These are phyloP conservation scores for Lysandra bellargus DNA, from an alignment of 2,888 invertebrate species.

Conservation along the genomic window DNA sequence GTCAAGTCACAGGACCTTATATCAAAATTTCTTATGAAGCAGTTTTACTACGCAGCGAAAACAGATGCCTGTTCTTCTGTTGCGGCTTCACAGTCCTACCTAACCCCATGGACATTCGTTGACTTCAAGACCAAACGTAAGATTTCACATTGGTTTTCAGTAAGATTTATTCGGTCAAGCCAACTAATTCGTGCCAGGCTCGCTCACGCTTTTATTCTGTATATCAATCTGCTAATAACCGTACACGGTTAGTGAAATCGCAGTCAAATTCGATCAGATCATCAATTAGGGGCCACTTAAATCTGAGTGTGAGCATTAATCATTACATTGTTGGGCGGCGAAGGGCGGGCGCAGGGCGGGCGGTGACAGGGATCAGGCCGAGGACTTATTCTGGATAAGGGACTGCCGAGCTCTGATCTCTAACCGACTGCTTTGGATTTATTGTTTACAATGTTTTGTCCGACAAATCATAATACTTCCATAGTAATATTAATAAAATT, in stretches of 20 bases:
- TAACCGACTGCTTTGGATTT: neutral
- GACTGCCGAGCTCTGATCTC: constrained; percentile 12
- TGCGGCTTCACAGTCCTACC: no score
- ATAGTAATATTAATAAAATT: no score
- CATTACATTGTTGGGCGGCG: constrained; percentile 73
- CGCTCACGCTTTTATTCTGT: no score
- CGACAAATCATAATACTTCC: neutral
- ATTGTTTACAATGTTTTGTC: neutral
- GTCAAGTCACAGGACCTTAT: no score
- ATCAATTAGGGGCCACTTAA: constrained; percentile 12
- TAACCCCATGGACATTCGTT: no score
- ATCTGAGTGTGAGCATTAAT: constrained; percentile 61
- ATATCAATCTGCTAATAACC: neutral
- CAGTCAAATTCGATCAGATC: constrained; percentile 11
- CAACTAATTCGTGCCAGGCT: neutral
- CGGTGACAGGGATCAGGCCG: constrained; percentile 75
- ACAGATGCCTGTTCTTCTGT: no score
- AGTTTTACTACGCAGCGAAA: no score
- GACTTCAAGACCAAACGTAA: no score
- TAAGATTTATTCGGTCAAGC: neutral
- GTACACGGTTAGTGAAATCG: neutral
- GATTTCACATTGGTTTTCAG: no score
- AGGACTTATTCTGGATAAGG: constrained; percentile 53
- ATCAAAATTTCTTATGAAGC: no score
- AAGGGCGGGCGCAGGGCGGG: constrained; percentile 64